Base-by-base conservation (phyloP, 2,113 vertebrate species). In the Ranitomeya variabilis region DNA sequence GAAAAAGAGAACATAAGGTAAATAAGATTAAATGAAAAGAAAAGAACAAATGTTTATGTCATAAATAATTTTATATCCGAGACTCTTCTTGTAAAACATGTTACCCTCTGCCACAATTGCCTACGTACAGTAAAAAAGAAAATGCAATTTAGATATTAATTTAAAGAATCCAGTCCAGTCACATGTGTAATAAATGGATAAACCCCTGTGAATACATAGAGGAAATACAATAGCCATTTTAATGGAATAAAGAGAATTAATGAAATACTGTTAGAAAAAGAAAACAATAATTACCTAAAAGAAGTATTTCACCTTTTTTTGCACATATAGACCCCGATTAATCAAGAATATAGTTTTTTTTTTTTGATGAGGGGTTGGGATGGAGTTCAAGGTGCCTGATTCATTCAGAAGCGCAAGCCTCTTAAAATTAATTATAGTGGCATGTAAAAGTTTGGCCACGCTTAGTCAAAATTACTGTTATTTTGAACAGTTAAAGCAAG, bases 41-140 rank as follows among this genome's bases (percentile, higher is more conserved):
- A 79, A 77, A 87, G 73, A 80, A 80, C 85, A 80, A 87, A 87
- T 79, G 76, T 67, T 87, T 79, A 31, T 67, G 74, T 87, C 86
- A 87, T 87, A 80, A 87, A 23, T 60, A 87, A 87, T 80, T 80
- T 80, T 52, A 80, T 80, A 80, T 80, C 52, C 16, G 16, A 59
- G 77, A 67, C 19, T n/a, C 26, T 60, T 86, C 62, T 52, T 26
- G 64, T 54, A 84, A 82, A 79, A 57, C 51, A 69, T 26, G 31
- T 59, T 37, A 78, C 14, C 73, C 54, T 78, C 45, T 18, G 57
- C 13, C n/a, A 64, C 37, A 52, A 51, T 16, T 86, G 23, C 10
- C 12, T 76, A 86, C 26, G 13, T 21, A 60, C 23, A 37, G 18
- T 18, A 54, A 69, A 23, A 45, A 51, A n/a, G 62, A 83, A 5